Conservation (phyloP, 1,140 invertebrate genomes). For the Trachymyrmex septentrionalis region DNA sequence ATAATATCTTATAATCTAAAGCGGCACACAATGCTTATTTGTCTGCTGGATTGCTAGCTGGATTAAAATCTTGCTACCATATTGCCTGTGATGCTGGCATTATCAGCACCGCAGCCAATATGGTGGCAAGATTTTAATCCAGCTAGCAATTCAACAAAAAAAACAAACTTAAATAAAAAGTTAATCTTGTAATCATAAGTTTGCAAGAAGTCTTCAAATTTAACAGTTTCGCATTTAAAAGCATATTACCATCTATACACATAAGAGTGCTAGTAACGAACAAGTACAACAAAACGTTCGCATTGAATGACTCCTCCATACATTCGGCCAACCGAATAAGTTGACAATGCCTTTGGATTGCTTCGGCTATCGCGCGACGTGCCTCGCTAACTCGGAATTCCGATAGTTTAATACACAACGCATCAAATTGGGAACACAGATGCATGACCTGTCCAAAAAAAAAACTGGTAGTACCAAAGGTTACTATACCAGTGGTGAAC, state of each 20-base stretch:
- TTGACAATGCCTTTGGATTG: conserved; percentile 47
- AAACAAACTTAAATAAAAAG: not conserved
- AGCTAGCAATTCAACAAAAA: too few relatives aligned
- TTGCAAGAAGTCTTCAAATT: not conserved
- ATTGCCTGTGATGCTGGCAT: too few relatives aligned
- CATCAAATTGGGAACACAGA: conserved; percentile 52
- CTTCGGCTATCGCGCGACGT: conserved; percentile 34
- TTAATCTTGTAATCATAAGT: not conserved
- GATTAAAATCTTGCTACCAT: too few relatives aligned
- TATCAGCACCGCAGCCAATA: too few relatives aligned
- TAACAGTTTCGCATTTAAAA: not conserved
- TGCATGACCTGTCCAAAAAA: conserved; percentile 65
- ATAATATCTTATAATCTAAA: not conserved
- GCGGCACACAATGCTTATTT: too few relatives aligned
- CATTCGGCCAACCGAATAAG: conserved; percentile 44
- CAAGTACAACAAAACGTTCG: conserved; percentile 52
- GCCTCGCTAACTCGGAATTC: not conserved
- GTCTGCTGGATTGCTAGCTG: too few relatives aligned
- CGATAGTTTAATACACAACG: conserved; percentile 24
- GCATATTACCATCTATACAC: conserved; percentile 68
- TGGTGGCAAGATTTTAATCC: too few relatives aligned
- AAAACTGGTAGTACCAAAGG: conserved; percentile 69
- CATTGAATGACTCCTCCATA: conserved; percentile 53
- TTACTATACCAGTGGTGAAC: conserved; percentile 32
- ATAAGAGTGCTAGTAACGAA: conserved; percentile 55